A percentile compares a stretch with the other conserved stretches of the same genome.
Conservation (phyloP, 2,888 invertebrate genomes). For the Zygaena filipendulae region DNA sequence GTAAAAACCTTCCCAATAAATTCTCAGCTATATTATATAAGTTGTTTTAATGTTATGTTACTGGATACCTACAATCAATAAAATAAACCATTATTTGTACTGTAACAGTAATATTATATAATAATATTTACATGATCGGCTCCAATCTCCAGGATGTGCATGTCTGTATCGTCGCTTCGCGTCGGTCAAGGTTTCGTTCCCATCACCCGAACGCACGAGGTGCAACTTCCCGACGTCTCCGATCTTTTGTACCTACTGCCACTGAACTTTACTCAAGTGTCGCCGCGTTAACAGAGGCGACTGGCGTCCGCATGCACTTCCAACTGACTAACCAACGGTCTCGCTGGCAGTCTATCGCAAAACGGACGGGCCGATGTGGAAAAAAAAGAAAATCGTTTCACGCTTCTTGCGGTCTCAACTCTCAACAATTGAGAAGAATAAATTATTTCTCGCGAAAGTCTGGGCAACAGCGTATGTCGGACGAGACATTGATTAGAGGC, state of each 20-base stretch:
- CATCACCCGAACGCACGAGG: slow-evolving; percentile 28
- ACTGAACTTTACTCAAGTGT: too few relatives aligned
- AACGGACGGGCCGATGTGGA: slow-evolving; percentile 30
- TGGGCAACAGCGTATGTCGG: slow-evolving; percentile 32
- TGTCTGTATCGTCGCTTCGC: slow-evolving; percentile 26
- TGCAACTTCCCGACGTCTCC: slow-evolving; percentile 18
- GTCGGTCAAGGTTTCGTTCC: slow-evolving; percentile 28
- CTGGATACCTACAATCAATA: too few relatives aligned
- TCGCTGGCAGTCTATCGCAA: slow-evolving; percentile 26
- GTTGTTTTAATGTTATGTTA: too few relatives aligned
- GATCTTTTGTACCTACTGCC: slow-evolving; percentile 9
- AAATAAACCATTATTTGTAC: too few relatives aligned
- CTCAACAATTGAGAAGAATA: slow-evolving; percentile 58
- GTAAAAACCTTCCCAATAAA: too few relatives aligned
- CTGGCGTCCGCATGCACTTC: slow-evolving; percentile 38
- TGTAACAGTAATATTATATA: slow-evolving; percentile 13
- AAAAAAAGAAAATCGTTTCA: slow-evolving; percentile 66
- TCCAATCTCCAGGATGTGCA: slow-evolving; percentile 64
- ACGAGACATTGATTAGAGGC: slow-evolving; percentile 33
- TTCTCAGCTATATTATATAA: too few relatives aligned
- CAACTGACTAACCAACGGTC: slow-evolving; percentile 36
- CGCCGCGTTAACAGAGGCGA: too few relatives aligned
- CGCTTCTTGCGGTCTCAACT: slow-evolving; percentile 59
- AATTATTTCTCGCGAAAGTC: slow-evolving; percentile 61
- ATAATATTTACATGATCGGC: slow-evolving; percentile 54